Percentiles rank a stretch among this genome's conserved stretches.
These are phyloP conservation scores for Suncus etruscus DNA, from an alignment of 2,113 vertebrate genomes.

Conservation along the genomic window DNA sequence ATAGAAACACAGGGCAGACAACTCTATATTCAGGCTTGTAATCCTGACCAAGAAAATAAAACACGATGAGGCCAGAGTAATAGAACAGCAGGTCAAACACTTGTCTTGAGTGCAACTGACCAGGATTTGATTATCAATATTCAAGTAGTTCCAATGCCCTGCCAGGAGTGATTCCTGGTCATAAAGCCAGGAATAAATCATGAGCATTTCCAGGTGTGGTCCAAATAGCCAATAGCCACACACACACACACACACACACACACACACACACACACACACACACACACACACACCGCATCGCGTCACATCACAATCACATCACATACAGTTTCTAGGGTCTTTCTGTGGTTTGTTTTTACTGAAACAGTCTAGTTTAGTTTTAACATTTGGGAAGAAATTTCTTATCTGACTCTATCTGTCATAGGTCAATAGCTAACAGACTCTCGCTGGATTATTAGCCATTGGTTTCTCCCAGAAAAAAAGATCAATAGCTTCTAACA, in stretches of 20 bases:
- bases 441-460: slow-evolving; percentile 66
- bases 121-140: too few species aligned
- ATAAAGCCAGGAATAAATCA: too few species aligned
- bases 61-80: not conserved
- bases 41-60: slow-evolving; percentile 20
- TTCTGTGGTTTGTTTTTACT: slow-evolving; percentile 52
- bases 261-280: too few species aligned
- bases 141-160: too few species aligned
- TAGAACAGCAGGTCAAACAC: too few species aligned
- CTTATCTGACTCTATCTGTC: slow-evolving; percentile 49
- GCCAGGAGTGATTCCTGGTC: too few species aligned
- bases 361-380: slow-evolving; percentile 10
- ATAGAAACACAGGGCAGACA: not conserved
- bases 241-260: too few species aligned
- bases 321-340: not conserved
- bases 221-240: too few species aligned
- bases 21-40: not conserved
- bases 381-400: slow-evolving; percentile 50
- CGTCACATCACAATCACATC: too few species aligned
- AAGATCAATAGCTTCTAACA: slow-evolving; percentile 61
- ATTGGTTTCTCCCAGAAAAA: slow-evolving; percentile 71
- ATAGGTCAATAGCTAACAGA: slow-evolving; percentile 57
- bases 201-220: too few species aligned
- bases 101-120: too few species aligned
- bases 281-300: too few species aligned